Evolutionary conservation across 37 sponge, comb jelly and placozoan species (phyloP), one percentile per base, ranked within the genome.

Genomic region (Cliona cf. orientalis): DNA sequence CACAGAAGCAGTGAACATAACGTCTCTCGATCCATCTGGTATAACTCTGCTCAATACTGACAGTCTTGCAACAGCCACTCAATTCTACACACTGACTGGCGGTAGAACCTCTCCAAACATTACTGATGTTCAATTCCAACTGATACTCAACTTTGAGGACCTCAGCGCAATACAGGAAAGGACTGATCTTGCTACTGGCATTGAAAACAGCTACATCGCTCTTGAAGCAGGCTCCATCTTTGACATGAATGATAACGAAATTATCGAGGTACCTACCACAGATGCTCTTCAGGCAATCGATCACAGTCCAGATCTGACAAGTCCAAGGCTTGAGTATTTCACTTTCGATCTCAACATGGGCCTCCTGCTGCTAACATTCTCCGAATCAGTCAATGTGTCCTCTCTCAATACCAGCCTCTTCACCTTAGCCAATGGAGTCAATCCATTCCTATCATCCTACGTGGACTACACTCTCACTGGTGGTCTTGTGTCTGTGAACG

Each of bases 1-100:
- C 73, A 63, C 81, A 40, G 95, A 95, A 72, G 76, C 92, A 25
- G 92, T 95, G 63, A 91, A 95, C 59, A 58, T 88, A 53, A 65
- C 82, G 14, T 93, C 97, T 19, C 71, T 96, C 0, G 62, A 91
- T 57, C 86, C 87, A 57, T 74, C 44, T 66, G 84, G 83, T 6
- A 82, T 96, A 5, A 87, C 89, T 2, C 75, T 96, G 3, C 77
- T 87, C 32, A 90, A 90, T 66, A 62, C 56, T 42, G 40, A 72
- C 45, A 46, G 70, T 56, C 0, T 49, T 3, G 31, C 76, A 6
- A 1, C 68, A 25, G 39, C 69, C 22, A 75, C 88, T 36, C 81
- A 95, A 57, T 39, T 19, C 1, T 91, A 87, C 81, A 88, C 88
- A 12, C 84, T 96, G 22, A 91, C 91, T 71, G 91, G 89, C 21